Evolutionary conservation across 2,797 vertebrate species (phyloP).

Genomic region (Ammospiza maritima): DNA sequence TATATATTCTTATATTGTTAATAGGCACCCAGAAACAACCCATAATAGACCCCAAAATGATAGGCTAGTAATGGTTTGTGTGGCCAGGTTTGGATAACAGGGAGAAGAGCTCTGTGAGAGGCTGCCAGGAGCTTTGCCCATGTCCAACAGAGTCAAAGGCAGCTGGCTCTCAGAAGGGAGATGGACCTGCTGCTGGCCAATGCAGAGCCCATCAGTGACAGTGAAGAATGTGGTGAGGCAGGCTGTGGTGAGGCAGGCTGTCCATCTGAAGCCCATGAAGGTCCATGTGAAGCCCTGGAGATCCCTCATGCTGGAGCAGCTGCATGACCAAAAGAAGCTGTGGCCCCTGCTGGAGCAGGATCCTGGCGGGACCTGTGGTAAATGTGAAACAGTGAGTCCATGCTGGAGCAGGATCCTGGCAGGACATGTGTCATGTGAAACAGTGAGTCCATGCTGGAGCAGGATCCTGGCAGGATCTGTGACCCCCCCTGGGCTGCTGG

Average conservation of each 20-base stretch:
- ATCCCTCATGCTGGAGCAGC: not conserved
- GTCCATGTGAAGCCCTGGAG: accelerated
- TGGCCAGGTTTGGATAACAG: not conserved
- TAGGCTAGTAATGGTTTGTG: not conserved
- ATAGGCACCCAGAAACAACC: not conserved
- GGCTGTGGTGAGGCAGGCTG: not conserved
- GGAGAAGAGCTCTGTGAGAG: not conserved
- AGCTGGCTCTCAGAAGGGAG: not conserved
- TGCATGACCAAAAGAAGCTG: not conserved
- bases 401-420: not conserved
- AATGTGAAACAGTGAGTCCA: accelerated
- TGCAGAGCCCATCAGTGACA: not conserved
- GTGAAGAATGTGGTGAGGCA: too few species aligned
- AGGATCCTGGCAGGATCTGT: not conserved
- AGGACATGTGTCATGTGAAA: not conserved
- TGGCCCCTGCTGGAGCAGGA: not conserved
- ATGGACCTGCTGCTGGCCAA: not conserved
- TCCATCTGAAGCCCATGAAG: not conserved
- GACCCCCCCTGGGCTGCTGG: not conserved
- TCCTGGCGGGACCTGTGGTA: not conserved
- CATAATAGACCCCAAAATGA: not conserved
- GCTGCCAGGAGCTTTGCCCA: not conserved
- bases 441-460: not conserved
- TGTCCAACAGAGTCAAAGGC: not conserved
- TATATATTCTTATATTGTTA: not conserved